These are phyloP conservation scores for Notothenia coriiceps DNA, from an alignment of 2,113 vertebrate species.

Conservation along the genomic window DNA sequence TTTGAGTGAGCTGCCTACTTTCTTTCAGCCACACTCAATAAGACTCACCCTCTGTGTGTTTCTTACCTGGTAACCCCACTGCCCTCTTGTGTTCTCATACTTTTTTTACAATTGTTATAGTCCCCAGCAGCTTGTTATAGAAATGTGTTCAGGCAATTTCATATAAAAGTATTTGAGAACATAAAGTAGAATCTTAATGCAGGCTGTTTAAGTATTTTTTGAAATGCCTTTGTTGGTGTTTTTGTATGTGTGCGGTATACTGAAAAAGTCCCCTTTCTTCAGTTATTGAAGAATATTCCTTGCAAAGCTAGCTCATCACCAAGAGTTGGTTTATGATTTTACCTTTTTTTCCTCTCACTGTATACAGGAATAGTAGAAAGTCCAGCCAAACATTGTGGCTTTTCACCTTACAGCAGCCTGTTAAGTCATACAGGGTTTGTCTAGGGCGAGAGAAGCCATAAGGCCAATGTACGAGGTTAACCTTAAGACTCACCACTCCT, in stretches of 20 bases:
- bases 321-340: constrained; percentile 80
- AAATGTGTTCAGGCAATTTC: constrained; percentile 5
- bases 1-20: constrained; percentile 63
- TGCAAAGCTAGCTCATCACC: constrained; percentile 79
- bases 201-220: not conserved
- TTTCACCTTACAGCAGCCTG: constrained; percentile 88
- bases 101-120: constrained; percentile 21
- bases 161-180: constrained; percentile 8
- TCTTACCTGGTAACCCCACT: constrained; percentile 37
- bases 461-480: constrained; percentile 87
- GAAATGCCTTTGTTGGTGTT: too few relatives aligned
- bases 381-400: constrained; percentile 89
- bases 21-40: constrained; percentile 55
- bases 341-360: constrained; percentile 53
- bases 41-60: constrained; percentile 40
- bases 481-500: constrained; percentile 76
- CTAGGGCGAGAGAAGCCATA: constrained; percentile 88
- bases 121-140: constrained; percentile 39
- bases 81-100: constrained; percentile 59
- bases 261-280: constrained; percentile 73
- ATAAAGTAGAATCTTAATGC: constrained; percentile 8
- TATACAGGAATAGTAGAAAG: constrained; percentile 86
- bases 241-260: not conserved
- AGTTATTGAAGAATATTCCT: constrained; percentile 91
- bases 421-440: constrained; percentile 89